Evolutionary conservation across 2,888 invertebrate genomes (phyloP).

Genomic region (Apodemia duryi): DNA sequence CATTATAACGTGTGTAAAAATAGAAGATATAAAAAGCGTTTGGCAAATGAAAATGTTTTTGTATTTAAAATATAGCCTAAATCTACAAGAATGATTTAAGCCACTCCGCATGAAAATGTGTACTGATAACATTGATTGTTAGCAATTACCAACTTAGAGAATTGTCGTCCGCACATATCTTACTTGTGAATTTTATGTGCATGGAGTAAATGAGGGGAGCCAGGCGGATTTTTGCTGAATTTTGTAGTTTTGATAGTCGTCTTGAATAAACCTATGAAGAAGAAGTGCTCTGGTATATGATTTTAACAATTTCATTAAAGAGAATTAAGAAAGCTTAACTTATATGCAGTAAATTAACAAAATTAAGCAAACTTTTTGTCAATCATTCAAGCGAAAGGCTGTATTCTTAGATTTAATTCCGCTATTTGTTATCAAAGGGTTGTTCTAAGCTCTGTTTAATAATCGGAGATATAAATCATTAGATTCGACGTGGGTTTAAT

Average conservation of each 20-base stretch:
- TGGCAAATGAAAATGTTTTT: conserved; percentile 33
- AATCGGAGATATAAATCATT: neutral
- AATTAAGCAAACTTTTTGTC: conserved; percentile 21
- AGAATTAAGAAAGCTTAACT: conserved; percentile 17
- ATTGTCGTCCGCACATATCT: conserved; percentile 48
- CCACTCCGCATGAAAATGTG: conserved; percentile 46
- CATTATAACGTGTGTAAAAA: neutral
- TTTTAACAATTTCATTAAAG: conserved; percentile 24
- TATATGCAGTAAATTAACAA: conserved; percentile 14
- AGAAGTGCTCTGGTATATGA: conserved; percentile 44
- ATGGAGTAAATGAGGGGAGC: conserved; percentile 74
- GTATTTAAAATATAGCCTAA: conserved; percentile 42
- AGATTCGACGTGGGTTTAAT: neutral
- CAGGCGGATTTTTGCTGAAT: conserved; percentile 68
- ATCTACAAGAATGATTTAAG: conserved; percentile 49
- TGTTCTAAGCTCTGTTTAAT: conserved; percentile 12
- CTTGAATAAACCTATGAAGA: conserved; percentile 73
- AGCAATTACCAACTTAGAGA: conserved; percentile 47
- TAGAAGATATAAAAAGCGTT: conserved; percentile 18
- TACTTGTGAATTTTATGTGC: conserved; percentile 73
- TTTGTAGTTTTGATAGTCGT: conserved; percentile 59
- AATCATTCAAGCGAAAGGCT: conserved; percentile 1
- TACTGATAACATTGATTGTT: conserved; percentile 40
- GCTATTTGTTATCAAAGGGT: conserved; percentile 2
- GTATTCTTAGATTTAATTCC: conserved; percentile 3